A percentile compares a stretch with the other conserved stretches of the same genome.
Evolutionary conservation across 2,113 vertebrate genomes (phyloP).

Genomic region (Callipepla californica): DNA sequence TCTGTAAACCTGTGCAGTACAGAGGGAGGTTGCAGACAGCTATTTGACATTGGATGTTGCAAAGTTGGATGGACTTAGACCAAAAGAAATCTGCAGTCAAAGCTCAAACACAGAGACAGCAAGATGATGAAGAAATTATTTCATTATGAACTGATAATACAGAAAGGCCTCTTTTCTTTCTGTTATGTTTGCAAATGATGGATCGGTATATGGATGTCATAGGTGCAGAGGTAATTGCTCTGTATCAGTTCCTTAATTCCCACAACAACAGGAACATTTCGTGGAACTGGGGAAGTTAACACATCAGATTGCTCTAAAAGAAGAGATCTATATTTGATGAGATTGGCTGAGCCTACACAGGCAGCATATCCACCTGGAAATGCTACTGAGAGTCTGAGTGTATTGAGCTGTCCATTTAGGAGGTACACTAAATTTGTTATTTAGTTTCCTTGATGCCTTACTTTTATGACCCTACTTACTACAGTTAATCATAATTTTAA

Average conservation of each 20-base stretch:
- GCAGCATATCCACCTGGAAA: background rate
- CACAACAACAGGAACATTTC: background rate
- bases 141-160: background rate
- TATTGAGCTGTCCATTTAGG: background rate
- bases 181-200: background rate
- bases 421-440: background rate
- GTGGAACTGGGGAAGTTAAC: background rate
- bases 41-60: background rate
- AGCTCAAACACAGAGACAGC: background rate
- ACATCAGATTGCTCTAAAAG: background rate
- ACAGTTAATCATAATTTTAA: background rate
- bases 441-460: background rate
- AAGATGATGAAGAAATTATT: background rate
- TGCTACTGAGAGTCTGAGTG: background rate
- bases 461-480: slow-evolving; percentile 6
- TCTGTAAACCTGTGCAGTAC: accelerated
- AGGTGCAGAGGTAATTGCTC: background rate
- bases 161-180: background rate
- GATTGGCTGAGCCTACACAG: background rate
- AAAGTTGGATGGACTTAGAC: background rate
- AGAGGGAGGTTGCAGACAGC: background rate
- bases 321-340: background rate
- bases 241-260: background rate
- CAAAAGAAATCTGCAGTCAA: background rate
- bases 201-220: background rate